These are phyloP conservation scores for Etheostoma spectabile DNA, from an alignment of 2,113 vertebrate species.

Conservation along the genomic window DNA sequence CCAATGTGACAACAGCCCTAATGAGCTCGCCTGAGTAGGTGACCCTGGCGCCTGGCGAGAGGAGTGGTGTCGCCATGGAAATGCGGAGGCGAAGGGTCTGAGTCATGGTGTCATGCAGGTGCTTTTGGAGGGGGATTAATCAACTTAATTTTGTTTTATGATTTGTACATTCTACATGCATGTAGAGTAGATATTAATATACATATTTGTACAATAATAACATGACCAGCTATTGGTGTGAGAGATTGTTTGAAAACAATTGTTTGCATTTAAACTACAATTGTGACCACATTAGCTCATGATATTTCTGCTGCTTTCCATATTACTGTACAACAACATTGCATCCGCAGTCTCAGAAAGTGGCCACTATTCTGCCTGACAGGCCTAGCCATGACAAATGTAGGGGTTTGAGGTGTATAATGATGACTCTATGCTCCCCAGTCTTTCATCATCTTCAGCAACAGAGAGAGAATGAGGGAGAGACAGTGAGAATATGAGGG, in stretches of 20 bases:
- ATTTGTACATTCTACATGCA: background rate
- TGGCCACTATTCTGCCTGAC: constrained; percentile 51
- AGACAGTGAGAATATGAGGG: constrained; percentile 23
- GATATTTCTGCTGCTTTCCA: constrained; percentile 14
- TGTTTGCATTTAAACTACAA: constrained; percentile 6
- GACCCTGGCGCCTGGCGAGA: constrained; percentile 71
- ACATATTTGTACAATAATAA: background rate
- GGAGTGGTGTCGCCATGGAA: constrained; percentile 76
- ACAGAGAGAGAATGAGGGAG: constrained; percentile 15
- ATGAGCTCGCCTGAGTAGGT: constrained; percentile 78
- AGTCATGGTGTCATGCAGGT: constrained; percentile 75
- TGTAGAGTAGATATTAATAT: background rate
- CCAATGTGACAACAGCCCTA: constrained; percentile 77
- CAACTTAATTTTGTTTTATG: constrained; percentile 37
- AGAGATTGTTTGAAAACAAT: background rate
- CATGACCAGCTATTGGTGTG: background rate
- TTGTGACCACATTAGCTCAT: background rate
- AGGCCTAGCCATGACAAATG: constrained; percentile 54
- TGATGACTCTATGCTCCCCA: constrained; percentile 46
- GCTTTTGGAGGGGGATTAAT: constrained; percentile 49
- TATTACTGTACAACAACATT: constrained; percentile 32
- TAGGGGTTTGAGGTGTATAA: constrained; percentile 62
- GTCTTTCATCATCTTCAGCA: constrained; percentile 60
- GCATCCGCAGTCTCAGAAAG: constrained; percentile 38
- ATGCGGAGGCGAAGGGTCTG: constrained; percentile 67